Evolutionary conservation across 2,113 vertebrate species (phyloP), one percentile per base, ranked within the genome.

Genomic region (Corydoras maculifer): DNA sequence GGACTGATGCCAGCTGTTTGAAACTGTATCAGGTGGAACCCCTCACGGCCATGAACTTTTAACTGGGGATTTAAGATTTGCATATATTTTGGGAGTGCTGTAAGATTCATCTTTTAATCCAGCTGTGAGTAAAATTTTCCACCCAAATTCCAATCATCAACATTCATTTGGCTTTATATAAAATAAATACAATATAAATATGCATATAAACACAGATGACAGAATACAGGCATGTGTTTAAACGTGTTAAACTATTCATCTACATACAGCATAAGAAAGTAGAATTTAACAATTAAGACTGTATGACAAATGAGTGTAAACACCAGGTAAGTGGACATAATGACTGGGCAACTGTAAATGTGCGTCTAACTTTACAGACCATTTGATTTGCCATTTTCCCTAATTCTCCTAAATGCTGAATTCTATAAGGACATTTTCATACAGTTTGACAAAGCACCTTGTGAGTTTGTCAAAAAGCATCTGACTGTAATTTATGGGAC

Each of bases 61-160:
- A 62, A 51, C 50, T 54, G 59, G 43, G 25, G 59, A 62, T 54
- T 59, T 11, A 54, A 12, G 18, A 25, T 25, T 50, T 55, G 30
- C 3, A 2, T 62, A 13, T 43, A 7, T 12, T 48, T 18, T n/a
- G n/a, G 61, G 51, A 57, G 50, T 55, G 15, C 31, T 10, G 8
- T 57, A 8, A 10, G 43, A 63, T 65, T 32, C 32, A 58, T 10
- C 35, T 62, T 62, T 13, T n/a, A 18, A 10, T 18, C 60, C 59
- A 53, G 59, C 50, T 70, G 31, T 18, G 50, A 29, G 11, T 8
- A 13, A 10, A 10, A 50, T 70, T 70, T 50, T 35, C 30, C 68
- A 54, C 68, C 58, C 58, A 68, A 14, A 57, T 18, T 57, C 7
- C n/a, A n/a, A 57, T 6, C 30, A 4, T 25, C 10, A 53, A 57